Conservation (phyloP, 1,140 invertebrate species). For the Papilio glaucus region DNA sequence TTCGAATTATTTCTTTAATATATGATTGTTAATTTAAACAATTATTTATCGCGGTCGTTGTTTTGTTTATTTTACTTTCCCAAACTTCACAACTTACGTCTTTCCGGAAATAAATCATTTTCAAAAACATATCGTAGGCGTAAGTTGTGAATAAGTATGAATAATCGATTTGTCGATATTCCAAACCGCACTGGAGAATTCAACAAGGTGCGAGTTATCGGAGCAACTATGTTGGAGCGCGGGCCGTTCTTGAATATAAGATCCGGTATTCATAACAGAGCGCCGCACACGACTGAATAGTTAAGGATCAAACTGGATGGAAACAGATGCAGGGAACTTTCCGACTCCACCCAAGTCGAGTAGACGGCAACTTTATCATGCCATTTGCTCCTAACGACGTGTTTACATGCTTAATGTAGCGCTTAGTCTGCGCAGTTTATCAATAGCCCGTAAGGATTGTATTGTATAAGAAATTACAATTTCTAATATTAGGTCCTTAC, state of each 20-base stretch:
- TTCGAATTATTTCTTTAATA: no score
- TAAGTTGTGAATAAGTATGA: slow-evolving; percentile 7
- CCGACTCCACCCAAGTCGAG: slow-evolving; percentile 44
- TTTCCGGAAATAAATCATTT: background rate
- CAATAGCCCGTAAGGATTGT: background rate
- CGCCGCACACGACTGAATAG: slow-evolving; percentile 40
- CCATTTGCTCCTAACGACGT: slow-evolving; percentile 33
- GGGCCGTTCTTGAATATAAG: slow-evolving; percentile 29
- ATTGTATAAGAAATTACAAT: background rate
- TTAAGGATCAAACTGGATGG: slow-evolving; percentile 43
- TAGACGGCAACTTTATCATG: slow-evolving; percentile 42
- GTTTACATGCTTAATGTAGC: slow-evolving; percentile 32
- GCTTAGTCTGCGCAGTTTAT: slow-evolving; percentile 30
- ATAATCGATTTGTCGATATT: slow-evolving; percentile 21
- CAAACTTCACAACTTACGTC: no score
- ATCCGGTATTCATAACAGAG: slow-evolving; percentile 39
- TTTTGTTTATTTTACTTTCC: no score
- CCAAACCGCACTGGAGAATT: slow-evolving; percentile 26
- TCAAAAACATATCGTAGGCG: background rate
- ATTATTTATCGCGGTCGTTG: no score
- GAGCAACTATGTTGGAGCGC: slow-evolving; percentile 19
- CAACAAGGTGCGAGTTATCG: slow-evolving; percentile 33
- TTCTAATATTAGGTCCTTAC: no score
- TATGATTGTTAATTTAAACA: no score
- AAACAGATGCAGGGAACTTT: slow-evolving; percentile 50